These are phyloP conservation scores for Castor canadensis DNA, from an alignment of 2,113 vertebrate genomes.

Conservation along the genomic window DNA sequence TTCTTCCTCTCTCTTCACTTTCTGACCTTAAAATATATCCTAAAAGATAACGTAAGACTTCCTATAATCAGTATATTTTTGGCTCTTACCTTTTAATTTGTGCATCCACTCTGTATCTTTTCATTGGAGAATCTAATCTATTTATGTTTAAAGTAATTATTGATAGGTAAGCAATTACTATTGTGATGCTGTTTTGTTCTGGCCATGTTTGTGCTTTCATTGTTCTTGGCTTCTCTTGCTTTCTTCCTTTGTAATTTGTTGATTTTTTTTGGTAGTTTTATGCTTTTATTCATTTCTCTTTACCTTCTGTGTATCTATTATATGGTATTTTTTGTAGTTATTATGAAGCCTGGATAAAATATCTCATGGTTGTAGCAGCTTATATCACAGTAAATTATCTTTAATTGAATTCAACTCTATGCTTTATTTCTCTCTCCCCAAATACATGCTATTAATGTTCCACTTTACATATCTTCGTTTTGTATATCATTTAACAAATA, in stretches of 20 bases:
- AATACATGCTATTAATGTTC: background rate
- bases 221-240: background rate
- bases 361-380: too few relatives aligned
- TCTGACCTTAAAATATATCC: too few relatives aligned
- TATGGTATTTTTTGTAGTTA: background rate
- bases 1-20: too few relatives aligned
- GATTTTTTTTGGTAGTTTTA: background rate
- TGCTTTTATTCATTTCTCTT: background rate
- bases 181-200: background rate
- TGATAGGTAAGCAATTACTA: too few relatives aligned
- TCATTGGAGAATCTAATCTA: background rate
- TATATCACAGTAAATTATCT: background rate
- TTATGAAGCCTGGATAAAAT: too few relatives aligned
- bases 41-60: too few relatives aligned
- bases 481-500: background rate
- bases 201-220: background rate
- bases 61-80: too few relatives aligned
- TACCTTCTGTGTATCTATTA: background rate
- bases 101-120: background rate
- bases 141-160: too few relatives aligned
- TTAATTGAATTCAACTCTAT: background rate
- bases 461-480: background rate
- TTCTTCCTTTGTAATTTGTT: background rate
- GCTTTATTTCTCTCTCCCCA: background rate
- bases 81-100: background rate